Evolutionary conservation across 1,140 invertebrate species (phyloP), one percentile per base, ranked within the genome.

Genomic region (Neodiprion lecontei): DNA sequence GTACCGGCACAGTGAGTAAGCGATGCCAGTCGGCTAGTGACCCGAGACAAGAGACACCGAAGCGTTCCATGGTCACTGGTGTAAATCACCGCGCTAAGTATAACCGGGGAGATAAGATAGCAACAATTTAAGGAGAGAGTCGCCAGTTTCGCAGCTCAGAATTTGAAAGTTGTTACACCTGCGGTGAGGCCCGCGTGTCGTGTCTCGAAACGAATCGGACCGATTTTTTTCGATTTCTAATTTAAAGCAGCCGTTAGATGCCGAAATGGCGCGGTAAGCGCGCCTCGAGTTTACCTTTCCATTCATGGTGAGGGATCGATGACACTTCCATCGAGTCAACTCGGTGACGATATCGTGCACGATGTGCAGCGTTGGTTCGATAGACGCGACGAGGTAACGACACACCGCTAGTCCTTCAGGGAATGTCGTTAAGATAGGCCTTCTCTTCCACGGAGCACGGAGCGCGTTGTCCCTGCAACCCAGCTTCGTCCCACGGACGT

Each of bases 41-140:
- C 80, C 78, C 69, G 69, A 68, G 70, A 74, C 78, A 79, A 69
- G 48, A 72, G n/a, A 78, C 75, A 75, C 79, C 67, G 67, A 75
- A 69, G 79, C 76, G 74, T 72, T 79, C 72, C 78, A 80, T 72
- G 79, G 77, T 79, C 79, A 77, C 72, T 70, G 49, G 69, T 77
- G 81, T 82, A 81, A 82, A 83, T 78, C 77, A 72, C 48, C 67
- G 70, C 67, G 66, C 53, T 81, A 82, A 79, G 75, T 81, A 77
- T 71, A 71, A 71, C 79, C 66, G 70, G 53, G 28, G 76, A 78
- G 82, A 82, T 83, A 83, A 83, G 81, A 79, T 78, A 76, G 76
- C 78, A 79, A 77, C 81, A 82, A 83, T 78, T 82, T 79, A 78
- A 79, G 78, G 75, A 70, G 76, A 77, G 74, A 74, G 2, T 40